A percentile compares a stretch with the other conserved stretches of the same genome.
Conservation (phyloP, 2,888 invertebrate genomes). For the Diachrysia chrysitis region DNA sequence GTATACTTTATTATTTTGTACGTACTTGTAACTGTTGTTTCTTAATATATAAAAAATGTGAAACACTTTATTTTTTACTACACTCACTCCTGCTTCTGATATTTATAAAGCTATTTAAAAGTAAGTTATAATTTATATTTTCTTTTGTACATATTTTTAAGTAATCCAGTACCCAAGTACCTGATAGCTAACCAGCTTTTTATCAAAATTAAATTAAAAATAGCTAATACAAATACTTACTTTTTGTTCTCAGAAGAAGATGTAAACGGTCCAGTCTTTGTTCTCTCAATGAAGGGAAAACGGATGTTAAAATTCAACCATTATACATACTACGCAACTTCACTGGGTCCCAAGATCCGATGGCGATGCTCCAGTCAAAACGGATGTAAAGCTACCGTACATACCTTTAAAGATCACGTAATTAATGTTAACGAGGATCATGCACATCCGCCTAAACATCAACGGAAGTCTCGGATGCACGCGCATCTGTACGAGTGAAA, state of each 20-base stretch:
- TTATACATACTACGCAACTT: conserved; percentile 54
- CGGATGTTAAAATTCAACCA: conserved; percentile 52
- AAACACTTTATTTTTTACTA: background rate
- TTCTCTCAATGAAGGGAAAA: conserved; percentile 53
- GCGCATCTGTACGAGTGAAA: conserved; percentile 8
- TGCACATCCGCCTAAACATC: conserved; percentile 41
- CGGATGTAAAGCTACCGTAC: conserved; percentile 46
- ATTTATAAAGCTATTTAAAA: background rate
- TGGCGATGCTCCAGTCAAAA: conserved; percentile 56
- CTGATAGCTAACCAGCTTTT: background rate
- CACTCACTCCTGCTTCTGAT: background rate
- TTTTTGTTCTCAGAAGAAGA: conserved; percentile 14
- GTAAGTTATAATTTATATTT: background rate
- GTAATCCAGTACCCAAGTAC: background rate
- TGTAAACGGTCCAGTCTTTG: conserved; percentile 33
- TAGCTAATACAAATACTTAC: background rate
- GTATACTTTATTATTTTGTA: background rate
- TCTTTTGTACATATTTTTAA: background rate
- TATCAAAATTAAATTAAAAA: background rate
- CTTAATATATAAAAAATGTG: background rate
- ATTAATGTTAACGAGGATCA: conserved; percentile 37
- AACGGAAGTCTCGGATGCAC: conserved; percentile 27
- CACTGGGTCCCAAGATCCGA: conserved; percentile 40
- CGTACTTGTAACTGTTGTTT: background rate
- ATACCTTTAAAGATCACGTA: conserved; percentile 44